Base-by-base conservation (phyloP, 1,140 invertebrate genomes). In the Liolophura sinensis region DNA sequence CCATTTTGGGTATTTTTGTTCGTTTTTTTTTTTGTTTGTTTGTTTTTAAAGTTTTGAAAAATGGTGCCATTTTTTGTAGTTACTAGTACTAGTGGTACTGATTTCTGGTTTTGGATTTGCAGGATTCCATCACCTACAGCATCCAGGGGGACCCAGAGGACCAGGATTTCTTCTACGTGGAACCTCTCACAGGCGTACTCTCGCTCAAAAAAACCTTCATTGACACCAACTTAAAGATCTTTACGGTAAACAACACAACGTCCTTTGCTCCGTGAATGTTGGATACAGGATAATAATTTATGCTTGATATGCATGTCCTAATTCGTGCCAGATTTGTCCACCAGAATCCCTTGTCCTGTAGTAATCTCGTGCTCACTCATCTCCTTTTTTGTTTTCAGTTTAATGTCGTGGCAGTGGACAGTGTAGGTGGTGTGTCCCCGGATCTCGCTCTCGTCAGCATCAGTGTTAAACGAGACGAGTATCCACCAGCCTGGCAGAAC, bases 141-240 rank as follows among this genome's bases (percentile, higher is more conserved):
- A 75, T 70, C 14, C 47, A 47, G 61, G 73, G 55, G 22, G 54
- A 27, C 74, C 62, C 64, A 40, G 49, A 15, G 72, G 78, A n/a
- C 58, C 20, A 27, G 63, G 64, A 40, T 9, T 78, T 55, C 56
- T 80, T 74, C 67, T 64, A 68, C 60, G 70, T 80, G 4, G 61
- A 77, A 59, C 69, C 70, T 27, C 40, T 25, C n/a, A 73, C 69
- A 25, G 76, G 76, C 15, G 20, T 51, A 0, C 70, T 80, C 16
- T 69, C 58, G 18, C 48, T 80, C 1, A 74, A 66, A 18, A 63
- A 61, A 60, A 62, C 63, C 24, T 69, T 80, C 5, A 52, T 66
- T 9, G 63, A 59, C 9, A 72, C 71, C 49, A 73, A 58, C 27
- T 65, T 67, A 14, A 20, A 49, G 6, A 20, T 14, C 0, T 71